These are phyloP conservation scores for Zosterops hypoxanthus DNA, from an alignment of 2,113 vertebrate genomes.

Conservation along the genomic window DNA sequence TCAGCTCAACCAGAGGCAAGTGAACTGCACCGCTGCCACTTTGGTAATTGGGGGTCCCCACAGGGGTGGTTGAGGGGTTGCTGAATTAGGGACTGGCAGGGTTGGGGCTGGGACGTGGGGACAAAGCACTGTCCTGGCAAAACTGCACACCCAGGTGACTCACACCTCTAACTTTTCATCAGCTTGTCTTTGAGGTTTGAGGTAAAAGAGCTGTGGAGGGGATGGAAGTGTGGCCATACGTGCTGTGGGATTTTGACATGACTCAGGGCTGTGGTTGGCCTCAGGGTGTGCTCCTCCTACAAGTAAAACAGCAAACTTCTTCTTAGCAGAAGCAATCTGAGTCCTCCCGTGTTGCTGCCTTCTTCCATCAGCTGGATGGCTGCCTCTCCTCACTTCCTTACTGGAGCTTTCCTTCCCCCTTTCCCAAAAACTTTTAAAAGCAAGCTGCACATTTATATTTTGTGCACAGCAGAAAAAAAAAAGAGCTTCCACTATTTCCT, in stretches of 20 bases:
- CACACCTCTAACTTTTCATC: background rate
- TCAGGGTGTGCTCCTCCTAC: background rate
- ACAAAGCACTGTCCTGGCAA: background rate
- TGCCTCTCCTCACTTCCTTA: background rate
- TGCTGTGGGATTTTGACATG: background rate
- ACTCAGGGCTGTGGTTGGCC: background rate
- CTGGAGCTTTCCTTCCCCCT: background rate
- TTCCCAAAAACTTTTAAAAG: background rate
- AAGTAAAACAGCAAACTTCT: background rate
- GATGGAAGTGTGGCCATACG: background rate
- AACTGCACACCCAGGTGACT: background rate
- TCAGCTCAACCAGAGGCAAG: background rate
- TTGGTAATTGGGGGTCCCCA: background rate
- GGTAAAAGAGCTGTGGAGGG: background rate
- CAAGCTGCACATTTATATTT: background rate
- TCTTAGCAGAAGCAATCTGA: background rate
- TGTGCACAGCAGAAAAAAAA: background rate
- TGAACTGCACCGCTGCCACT: background rate
- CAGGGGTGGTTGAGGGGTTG: accelerated
- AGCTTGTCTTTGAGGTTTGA: background rate
- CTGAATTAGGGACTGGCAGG: background rate
- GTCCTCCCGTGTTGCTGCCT: background rate
- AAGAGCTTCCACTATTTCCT: background rate
- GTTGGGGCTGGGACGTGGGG: background rate
- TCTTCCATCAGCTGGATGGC: background rate